A percentile compares a stretch with the other conserved stretches of the same genome.
Evolutionary conservation across 2,113 vertebrate species (phyloP).

Genomic region (Butastur rufipennis): DNA sequence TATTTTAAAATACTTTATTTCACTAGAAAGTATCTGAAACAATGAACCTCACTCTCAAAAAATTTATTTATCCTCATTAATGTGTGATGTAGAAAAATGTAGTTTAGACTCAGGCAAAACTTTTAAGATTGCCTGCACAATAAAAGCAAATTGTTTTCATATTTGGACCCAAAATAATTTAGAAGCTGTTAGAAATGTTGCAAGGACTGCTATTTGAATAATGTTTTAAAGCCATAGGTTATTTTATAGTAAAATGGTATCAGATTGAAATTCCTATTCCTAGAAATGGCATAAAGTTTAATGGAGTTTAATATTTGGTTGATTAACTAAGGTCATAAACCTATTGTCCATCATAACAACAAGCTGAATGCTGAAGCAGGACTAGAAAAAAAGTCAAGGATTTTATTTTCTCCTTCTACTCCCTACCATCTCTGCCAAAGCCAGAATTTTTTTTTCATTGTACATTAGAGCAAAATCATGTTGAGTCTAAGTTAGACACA

Average conservation of each 20-base stretch:
- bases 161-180: neutral
- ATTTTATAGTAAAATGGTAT: neutral
- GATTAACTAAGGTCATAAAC: neutral
- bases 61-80: neutral
- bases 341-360: neutral
- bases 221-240: neutral
- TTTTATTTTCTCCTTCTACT: neutral
- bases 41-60: neutral
- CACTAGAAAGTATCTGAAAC: neutral
- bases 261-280: neutral
- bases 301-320: neutral
- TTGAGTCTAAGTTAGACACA: neutral
- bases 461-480: neutral
- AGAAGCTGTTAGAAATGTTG: neutral
- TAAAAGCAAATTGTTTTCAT: neutral
- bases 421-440: neutral
- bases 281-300: neutral
- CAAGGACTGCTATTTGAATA: neutral
- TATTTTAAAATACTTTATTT: neutral
- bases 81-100: neutral
- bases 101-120: neutral
- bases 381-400: neutral
- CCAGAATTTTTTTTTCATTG: neutral
- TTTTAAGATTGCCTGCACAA: fast-evolving
- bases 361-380: neutral